A percentile compares a stretch with the other conserved stretches of the same genome.
phyloP scores from a whole-genome alignment of 2,113 vertebrate species.

The Himantopus leucocephalus region DNA sequence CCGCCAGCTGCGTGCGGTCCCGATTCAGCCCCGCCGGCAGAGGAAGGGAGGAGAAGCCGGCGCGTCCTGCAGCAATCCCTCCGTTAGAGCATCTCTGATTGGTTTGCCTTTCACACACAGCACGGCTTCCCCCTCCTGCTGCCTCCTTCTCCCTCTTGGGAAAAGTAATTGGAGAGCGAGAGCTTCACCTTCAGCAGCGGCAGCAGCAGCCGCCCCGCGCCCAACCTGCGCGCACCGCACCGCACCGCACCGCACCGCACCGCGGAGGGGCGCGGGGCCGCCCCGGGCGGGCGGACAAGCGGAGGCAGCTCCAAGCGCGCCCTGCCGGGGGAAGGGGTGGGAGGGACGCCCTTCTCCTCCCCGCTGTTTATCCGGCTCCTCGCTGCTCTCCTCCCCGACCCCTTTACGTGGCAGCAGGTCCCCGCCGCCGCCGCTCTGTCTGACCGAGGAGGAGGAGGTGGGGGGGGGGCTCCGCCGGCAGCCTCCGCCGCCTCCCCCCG shows the following conservation, averaged over 20 bases:
- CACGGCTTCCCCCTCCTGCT: slow-evolving; percentile 44
- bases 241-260: neutral
- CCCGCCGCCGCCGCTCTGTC: neutral
- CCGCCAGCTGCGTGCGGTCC: neutral
- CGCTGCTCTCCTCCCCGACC: neutral
- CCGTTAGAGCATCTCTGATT: slow-evolving; percentile 52
- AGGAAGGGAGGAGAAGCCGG: neutral
- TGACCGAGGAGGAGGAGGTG: neutral
- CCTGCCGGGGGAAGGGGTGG: neutral
- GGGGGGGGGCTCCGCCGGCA: too few species aligned
- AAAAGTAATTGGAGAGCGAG: slow-evolving; percentile 36
- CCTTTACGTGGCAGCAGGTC: neutral
- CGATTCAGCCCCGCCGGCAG: neutral
- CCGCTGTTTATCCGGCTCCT: neutral
- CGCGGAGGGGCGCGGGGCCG: neutral
- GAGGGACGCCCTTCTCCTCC: neutral
- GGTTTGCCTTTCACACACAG: slow-evolving; percentile 44
- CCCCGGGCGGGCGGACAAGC: neutral
- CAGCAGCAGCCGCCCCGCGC: neutral
- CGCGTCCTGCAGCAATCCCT: slow-evolving; percentile 45
- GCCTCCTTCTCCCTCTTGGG: slow-evolving; percentile 28
- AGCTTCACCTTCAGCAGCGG: slow-evolving; percentile 29
- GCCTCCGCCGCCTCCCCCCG: too few species aligned
- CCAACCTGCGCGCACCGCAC: neutral
- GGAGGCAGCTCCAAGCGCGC: neutral